Base-by-base conservation (phyloP, 2,797 vertebrate genomes). In the Parauchenoglanis ngamensis region DNA sequence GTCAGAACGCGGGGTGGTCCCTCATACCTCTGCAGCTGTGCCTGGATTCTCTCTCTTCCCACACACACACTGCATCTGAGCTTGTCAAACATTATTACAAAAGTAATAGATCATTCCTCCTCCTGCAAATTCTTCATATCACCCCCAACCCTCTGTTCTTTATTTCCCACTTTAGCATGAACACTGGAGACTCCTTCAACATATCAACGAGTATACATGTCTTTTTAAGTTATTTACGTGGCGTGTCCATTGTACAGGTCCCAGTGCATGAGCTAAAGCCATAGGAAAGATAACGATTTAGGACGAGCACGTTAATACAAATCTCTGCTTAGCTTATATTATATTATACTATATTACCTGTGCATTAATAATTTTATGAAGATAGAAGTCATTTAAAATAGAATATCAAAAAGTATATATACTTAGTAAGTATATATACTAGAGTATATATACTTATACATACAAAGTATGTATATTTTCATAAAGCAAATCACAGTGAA, bases 1-100 rank as follows among this genome's bases (percentile, higher is more conserved):
- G 76, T 73, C 68, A 79, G 67, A 52, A 61, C 49, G 72, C 28
- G 40, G 63, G 67, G 81, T 80, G 85, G 83, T 67, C 82, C 52
- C 46, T 54, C 57, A 85, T 81, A 35, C 65, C 85, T 56, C 23
- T 81, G 86, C 52, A 80, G 56, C 12, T 65, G n/a, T 40, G 61
- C n/a, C 84, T 85, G 56, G 83, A 1, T 85, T 76, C 35, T 59
- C 35, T 73, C 67, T 54, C 67, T 68, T 15, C 35, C 21, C 68
- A 40, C 17, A 72, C 35, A 40, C 68, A 72, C 35, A 40, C 35
- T 44, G 17, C 77, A 57, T 23, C 2, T n/a, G 17, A 46, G 59
- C 75, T 65, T 75, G 8, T 49, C 44, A 78, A 35, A 65, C n/a
- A 65, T 13, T 52, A 40, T 40, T 28, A 76, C 12, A 52, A 76